Conservation (phyloP, 2,888 invertebrate genomes). For the Ditylenchus weischeri region DNA sequence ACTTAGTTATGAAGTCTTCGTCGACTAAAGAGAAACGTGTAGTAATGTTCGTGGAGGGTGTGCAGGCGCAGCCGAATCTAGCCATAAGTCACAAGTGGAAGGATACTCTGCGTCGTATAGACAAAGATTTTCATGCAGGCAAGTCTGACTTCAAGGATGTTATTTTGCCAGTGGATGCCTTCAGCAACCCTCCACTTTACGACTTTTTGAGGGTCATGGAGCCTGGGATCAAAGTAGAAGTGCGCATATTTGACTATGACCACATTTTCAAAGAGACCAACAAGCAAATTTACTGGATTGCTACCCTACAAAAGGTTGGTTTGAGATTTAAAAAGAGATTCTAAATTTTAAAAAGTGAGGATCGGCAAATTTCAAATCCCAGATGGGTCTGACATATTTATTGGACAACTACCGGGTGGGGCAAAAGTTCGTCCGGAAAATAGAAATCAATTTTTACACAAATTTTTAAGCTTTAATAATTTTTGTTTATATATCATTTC, state of each 20-base stretch:
- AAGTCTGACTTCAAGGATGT: background rate
- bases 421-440: too few relatives aligned
- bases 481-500: too few relatives aligned
- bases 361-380: background rate
- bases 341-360: background rate
- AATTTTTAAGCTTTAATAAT: too few relatives aligned
- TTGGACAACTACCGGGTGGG: too few relatives aligned
- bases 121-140: too few relatives aligned
- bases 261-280: slow-evolving; percentile 9
- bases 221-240: slow-evolving; percentile 7
- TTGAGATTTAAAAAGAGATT: background rate
- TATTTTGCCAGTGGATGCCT: slow-evolving; percentile 16
- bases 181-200: slow-evolving; percentile 20
- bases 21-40: too few relatives aligned
- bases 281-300: slow-evolving; percentile 82
- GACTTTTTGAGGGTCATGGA: slow-evolving; percentile 17
- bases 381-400: too few relatives aligned
- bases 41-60: slow-evolving; percentile 9
- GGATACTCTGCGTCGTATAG: background rate
- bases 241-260: slow-evolving; percentile 28
- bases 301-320: slow-evolving; percentile 78
- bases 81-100: slow-evolving; percentile 9
- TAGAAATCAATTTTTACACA: too few relatives aligned
- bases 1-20: too few relatives aligned
- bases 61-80: slow-evolving; percentile 11